A percentile compares a stretch with the other conserved stretches of the same genome.
These are phyloP conservation scores for Phaethon lepturus DNA, from an alignment of 2,113 vertebrate species.

Conservation along the genomic window DNA sequence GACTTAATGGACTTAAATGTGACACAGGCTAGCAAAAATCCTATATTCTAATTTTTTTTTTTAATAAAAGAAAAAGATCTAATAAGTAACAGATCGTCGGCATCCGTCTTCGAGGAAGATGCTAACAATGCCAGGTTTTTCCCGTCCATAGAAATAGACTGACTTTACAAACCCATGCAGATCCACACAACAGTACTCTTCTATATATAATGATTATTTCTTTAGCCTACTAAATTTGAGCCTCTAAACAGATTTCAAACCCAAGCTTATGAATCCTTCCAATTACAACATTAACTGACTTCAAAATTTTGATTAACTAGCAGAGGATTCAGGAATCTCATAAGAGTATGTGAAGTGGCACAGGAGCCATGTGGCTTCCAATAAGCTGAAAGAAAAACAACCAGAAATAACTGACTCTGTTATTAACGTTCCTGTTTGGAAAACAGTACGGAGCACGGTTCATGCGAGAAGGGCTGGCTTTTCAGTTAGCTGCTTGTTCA, in stretches of 20 bases:
- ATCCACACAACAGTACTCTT: not conserved
- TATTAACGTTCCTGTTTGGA: not conserved
- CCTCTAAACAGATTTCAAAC: conserved; percentile 2
- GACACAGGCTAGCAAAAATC: not conserved
- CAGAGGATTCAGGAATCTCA: not conserved
- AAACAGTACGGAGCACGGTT: not conserved
- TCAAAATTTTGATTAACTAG: not conserved
- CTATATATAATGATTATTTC: not conserved
- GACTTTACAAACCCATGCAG: not conserved
- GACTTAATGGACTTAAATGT: not conserved
- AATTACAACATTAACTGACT: not conserved
- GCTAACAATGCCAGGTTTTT: not conserved
- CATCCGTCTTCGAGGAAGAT: not conserved
- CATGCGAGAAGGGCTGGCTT: conserved; percentile 2
- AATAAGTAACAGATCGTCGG: not conserved
- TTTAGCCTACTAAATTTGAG: not conserved
- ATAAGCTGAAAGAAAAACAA: not conserved
- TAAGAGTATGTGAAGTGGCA: not conserved
- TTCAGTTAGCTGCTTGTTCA: conserved; percentile 16
- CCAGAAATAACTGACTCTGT: not conserved
- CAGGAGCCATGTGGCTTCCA: not conserved
- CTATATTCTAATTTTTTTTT: not conserved
- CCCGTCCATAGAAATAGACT: not conserved
- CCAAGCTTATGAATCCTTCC: not conserved
- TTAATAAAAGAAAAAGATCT: not conserved